Conservation (phyloP, 2,113 vertebrate species). For the Ptilorrhoa leucosticta region DNA sequence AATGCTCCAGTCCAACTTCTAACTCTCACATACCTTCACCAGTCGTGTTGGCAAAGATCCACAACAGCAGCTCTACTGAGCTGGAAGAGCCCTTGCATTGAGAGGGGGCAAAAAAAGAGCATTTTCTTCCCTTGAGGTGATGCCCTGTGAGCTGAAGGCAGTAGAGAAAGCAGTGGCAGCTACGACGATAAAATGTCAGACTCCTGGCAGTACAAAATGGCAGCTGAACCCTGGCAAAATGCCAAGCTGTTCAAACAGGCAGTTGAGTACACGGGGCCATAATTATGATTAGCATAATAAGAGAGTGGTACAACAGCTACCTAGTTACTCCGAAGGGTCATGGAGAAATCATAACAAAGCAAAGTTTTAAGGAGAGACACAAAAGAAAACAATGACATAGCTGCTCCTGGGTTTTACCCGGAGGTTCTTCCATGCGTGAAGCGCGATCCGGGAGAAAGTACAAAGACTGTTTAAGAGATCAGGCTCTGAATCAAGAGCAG, state of each 20-base stretch:
- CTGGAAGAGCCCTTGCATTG: background rate
- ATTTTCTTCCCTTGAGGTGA: background rate
- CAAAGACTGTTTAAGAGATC: conserved; percentile 27
- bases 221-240: conserved; percentile 4
- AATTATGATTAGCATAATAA: conserved; percentile 40
- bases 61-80: fast-evolving
- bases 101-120: background rate
- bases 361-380: conserved; percentile 30
- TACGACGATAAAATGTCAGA: conserved; percentile 52
- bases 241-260: background rate
- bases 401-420: background rate
- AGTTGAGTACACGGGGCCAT: background rate
- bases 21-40: background rate
- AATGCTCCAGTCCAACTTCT: background rate
- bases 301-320: conserved; percentile 25
- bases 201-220: conserved; percentile 50
- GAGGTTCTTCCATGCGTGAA: conserved; percentile 46
- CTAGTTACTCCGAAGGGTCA: conserved; percentile 18
- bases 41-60: background rate
- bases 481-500: background rate
- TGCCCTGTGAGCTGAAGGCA: background rate
- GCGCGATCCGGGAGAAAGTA: background rate
- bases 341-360: conserved; percentile 38
- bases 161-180: background rate
- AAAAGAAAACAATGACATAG: conserved; percentile 37